phyloP scores from a whole-genome alignment of 2,888 invertebrate species.

The Smittia sp. region DNA sequence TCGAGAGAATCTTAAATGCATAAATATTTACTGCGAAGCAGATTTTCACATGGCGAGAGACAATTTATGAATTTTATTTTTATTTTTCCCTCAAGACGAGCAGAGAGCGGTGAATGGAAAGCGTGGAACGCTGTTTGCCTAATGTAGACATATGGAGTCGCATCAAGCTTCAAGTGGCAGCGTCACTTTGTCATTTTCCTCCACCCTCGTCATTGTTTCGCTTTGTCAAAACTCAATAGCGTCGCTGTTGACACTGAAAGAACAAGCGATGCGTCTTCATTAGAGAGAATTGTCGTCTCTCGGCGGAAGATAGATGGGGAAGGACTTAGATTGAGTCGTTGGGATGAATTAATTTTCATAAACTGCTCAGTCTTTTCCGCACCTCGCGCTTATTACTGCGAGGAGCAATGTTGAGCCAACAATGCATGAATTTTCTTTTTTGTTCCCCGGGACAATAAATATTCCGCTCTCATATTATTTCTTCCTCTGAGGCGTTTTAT shows the following conservation, averaged over 20 bases:
- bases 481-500: not conserved
- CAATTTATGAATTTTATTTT: not conserved
- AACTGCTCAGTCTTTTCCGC: not conserved
- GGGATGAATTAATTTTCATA: slow-evolving; percentile 19
- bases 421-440: slow-evolving; percentile 16
- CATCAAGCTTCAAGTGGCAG: not conserved
- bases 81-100: too few relatives aligned
- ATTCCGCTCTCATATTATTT: slow-evolving; percentile 11
- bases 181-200: not conserved
- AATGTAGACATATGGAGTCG: not conserved
- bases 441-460: slow-evolving; percentile 10
- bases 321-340: not conserved
- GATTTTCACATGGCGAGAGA: not conserved
- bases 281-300: not conserved
- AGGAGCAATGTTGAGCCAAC: not conserved
- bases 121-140: slow-evolving; percentile 3
- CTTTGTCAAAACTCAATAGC: not conserved
- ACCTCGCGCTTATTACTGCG: slow-evolving; percentile 8
- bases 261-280: not conserved
- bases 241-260: not conserved
- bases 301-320: not conserved
- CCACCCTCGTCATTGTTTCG: not conserved
- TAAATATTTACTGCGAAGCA: not conserved
- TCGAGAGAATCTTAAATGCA: not conserved
- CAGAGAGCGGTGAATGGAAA: too few relatives aligned